Base-by-base conservation (phyloP, 2,888 invertebrate genomes). In the Aporophyla lueneburgensis region DNA sequence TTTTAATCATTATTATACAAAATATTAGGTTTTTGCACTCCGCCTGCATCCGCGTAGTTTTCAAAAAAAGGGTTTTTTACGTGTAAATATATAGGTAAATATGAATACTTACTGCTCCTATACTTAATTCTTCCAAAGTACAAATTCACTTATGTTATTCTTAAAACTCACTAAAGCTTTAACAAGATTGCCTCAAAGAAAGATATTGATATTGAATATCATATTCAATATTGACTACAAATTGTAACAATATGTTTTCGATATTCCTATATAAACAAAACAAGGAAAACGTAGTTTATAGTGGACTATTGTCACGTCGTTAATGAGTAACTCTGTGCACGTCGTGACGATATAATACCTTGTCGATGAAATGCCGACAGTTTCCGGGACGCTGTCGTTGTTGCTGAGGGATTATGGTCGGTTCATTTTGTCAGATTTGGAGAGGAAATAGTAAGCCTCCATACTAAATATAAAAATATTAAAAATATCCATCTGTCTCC, bases 321-420 rank as follows among this genome's bases (percentile, higher is more conserved):
- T 54, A 40, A 21, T 61, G 49, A 54, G 43, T 74, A n/a, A 40
- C 62, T 66, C 10, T 43, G 59, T 43, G 16, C n/a, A n/a, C 53
- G 76, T 33, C 59, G 46, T 33, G 74, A 74, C 43, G n/a, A 40
- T 40, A 33, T 46, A 43, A 46, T 53, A 43, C 43, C 7, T 65
- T 33, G 51, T 59, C 43, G 43, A 16, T 74, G 16, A 24, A 10
- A 16, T 2, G 49, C 24, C 10, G 19, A 14, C 65, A n/a, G 43
- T 6, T 51, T 7, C 66, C 59, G 59, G 46, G 43, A 14, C 10
- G 5, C 33, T 21, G 33, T 10, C n/a, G 3, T 3, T 3, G 5
- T 19, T 54, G n/a, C 14, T 61, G 53, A 40, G 21, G 33, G 24
- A 12, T 53, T 62, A 43, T 16, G 12, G 16, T 54, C 16, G n/a